phyloP scores from a whole-genome alignment of 1,140 invertebrate genomes.

The Cotesia glomerata region DNA sequence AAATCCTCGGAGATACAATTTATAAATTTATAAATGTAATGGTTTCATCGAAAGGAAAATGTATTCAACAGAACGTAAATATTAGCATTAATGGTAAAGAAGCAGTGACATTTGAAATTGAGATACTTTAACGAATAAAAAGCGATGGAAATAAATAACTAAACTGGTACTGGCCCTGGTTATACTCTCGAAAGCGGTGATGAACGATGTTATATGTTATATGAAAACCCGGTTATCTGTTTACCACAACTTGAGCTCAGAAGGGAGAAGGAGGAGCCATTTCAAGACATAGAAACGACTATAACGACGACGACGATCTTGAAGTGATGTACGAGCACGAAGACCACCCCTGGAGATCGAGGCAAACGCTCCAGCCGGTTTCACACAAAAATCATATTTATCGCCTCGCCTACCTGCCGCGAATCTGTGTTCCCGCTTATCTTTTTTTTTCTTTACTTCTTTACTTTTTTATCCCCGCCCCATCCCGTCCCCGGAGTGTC shows the following conservation, averaged over 20 bases:
- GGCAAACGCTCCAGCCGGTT: constrained; percentile 50
- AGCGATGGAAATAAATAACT: constrained; percentile 11
- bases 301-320: constrained; percentile 35
- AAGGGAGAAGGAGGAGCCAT: constrained; percentile 43
- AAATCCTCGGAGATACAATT: background rate
- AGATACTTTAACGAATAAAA: constrained; percentile 20
- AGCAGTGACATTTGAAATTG: constrained; percentile 31
- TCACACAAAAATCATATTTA: constrained; percentile 60
- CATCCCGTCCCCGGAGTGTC: constrained; percentile 20
- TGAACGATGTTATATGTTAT: constrained; percentile 4
- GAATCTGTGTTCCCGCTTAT: constrained; percentile 28
- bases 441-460: background rate
- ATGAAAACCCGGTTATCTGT: constrained; percentile 1
- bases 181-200: constrained; percentile 4
- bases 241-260: constrained; percentile 6
- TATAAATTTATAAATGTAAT: constrained; percentile 4
- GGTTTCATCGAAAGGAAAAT: constrained; percentile 19
- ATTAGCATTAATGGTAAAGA: constrained; percentile 8
- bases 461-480: constrained; percentile 12
- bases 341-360: constrained; percentile 58
- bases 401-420: constrained; percentile 49
- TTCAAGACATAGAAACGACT: constrained; percentile 25
- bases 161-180: background rate
- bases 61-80: background rate
- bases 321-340: constrained; percentile 55